Percentiles rank a stretch among this genome's conserved stretches.
Conservation (phyloP, 2,888 invertebrate genomes). For the Cantharis rustica region DNA sequence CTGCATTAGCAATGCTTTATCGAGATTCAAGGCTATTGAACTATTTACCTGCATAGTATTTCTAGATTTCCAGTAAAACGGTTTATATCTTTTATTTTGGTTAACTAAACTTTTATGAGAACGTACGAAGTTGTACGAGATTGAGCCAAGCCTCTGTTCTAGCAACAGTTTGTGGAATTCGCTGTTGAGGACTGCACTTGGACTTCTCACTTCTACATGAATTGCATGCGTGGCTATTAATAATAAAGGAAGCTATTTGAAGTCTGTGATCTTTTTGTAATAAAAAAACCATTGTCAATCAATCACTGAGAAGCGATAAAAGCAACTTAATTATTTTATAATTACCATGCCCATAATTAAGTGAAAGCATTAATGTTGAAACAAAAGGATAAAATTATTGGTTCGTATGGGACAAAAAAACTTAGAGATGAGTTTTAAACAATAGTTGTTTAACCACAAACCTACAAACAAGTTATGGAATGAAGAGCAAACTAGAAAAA, state of each 20-base stretch:
- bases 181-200: not conserved
- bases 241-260: not conserved
- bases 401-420: not conserved
- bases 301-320: not conserved
- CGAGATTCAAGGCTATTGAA: not conserved
- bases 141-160: not conserved
- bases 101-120: not conserved
- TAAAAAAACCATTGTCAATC: not conserved
- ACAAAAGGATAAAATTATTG: not conserved
- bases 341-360: not conserved
- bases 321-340: not conserved
- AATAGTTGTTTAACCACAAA: not conserved
- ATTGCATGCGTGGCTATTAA: not conserved
- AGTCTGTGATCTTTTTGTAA: not conserved
- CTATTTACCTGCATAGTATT: not conserved
- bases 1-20: not conserved
- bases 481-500: not conserved
- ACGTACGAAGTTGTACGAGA: not conserved
- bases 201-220: not conserved
- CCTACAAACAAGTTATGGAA: not conserved
- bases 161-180: not conserved
- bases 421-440: not conserved
- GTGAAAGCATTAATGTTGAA: not conserved
- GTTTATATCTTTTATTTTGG: not conserved
- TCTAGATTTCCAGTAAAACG: not conserved